Base-by-base conservation (phyloP, 1,140 invertebrate genomes). In the Aradophagus sp. region DNA sequence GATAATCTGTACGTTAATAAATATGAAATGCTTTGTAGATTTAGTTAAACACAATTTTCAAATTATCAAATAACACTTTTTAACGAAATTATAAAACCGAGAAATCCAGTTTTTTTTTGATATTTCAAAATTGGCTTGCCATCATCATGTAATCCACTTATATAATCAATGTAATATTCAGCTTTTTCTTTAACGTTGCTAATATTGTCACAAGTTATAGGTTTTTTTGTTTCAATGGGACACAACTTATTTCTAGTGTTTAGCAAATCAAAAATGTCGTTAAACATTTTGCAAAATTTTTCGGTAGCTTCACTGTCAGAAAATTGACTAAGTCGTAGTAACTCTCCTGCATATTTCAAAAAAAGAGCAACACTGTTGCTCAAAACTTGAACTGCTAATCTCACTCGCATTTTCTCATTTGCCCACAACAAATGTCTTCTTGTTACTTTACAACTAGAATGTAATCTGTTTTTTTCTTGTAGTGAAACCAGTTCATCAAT, bases 311-410 rank as follows among this genome's bases (percentile, higher is more conserved):
- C 65, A 31, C 67, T 68, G 34, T 75, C 41, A 35, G 48, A 4
- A 68, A 81, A 75, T 27, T 76, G 32, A 41, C 14, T 0, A 61
- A 29, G 29, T 61, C 77, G 38, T 50, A 32, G 47, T 32, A n/a
- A 20, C 32, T 74, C 74, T 63, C 52, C 26, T 75, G 27, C 11
- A 80, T 72, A 48, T 80, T 23, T 71, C 52, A 20, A 80, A 71
- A 80, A 80, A 77, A 79, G 79, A 17, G 78, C 39, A 31, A 75
- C 73, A 56, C 71, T 77, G 7, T 62, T 11, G 68, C 79, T 84
- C 5, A 82, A 52, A 14, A 73, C 44, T 74, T 83, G 78, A 14
- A 53, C 48, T 12, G 59, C 59, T 0, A 81, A 74, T 19, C 76
- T 79, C 63, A 82, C 81, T 78, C 79, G 81, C 38, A 82, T 67